Evolutionary conservation across 2,888 invertebrate genomes (phyloP).

Genomic region (Cephus nigrinus): DNA sequence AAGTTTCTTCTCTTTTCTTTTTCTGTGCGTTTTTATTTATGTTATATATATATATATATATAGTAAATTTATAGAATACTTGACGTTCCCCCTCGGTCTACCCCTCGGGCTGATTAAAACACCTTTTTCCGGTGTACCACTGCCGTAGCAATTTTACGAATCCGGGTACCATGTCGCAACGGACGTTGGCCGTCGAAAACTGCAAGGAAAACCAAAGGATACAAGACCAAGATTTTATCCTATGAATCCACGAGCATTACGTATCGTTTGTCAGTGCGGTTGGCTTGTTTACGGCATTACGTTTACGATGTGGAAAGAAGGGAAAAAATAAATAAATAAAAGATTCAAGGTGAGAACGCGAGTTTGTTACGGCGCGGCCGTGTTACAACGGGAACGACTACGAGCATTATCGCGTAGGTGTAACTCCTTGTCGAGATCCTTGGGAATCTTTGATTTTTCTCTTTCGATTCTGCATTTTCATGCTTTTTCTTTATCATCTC

Average conservation of each 20-base stretch:
- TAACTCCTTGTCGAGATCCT: not conserved
- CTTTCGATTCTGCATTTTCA: not conserved
- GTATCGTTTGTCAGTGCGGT: conserved; percentile 26
- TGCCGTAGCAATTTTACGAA: not conserved
- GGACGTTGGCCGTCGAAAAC: not conserved
- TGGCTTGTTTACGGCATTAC: conserved; percentile 25
- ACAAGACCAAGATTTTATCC: not conserved
- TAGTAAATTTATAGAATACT: not conserved
- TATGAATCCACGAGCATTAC: not conserved
- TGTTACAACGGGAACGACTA: not conserved
- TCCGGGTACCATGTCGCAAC: not conserved
- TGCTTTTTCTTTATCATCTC: not conserved
- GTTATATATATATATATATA: not conserved
- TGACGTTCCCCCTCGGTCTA: not conserved
- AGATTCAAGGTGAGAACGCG: not conserved
- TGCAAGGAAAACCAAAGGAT: not conserved
- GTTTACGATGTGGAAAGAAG: not conserved
- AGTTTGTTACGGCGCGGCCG: not conserved
- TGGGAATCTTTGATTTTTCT: not conserved
- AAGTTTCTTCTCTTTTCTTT: not conserved
- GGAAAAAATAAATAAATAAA: not conserved
- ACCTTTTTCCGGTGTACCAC: not conserved
- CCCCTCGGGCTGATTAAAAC: not conserved
- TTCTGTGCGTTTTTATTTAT: not conserved
- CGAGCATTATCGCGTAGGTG: not conserved